Base-by-base conservation (phyloP, 2,113 vertebrate species). In the Spermophilus dauricus region DNA sequence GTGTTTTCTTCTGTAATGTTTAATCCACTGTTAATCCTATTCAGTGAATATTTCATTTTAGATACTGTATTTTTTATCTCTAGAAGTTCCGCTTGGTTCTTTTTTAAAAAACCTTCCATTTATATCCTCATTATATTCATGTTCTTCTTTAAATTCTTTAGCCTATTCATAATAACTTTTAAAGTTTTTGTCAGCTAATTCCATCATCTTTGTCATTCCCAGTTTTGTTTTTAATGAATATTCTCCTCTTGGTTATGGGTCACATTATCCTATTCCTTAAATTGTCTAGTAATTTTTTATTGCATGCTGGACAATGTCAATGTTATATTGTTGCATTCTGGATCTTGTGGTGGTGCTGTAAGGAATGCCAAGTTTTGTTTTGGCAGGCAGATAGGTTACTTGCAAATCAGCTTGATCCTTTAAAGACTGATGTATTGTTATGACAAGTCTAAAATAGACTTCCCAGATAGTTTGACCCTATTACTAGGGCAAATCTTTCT, bases 131-230 rank as follows among this genome's bases (percentile, higher is more conserved):
- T 65, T 63, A 37, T 78, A 42, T n/a, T 89, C 42, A 76, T 45
- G 8, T 81, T 91, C 89, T 95, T 34, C 58, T 88, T 94, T 78
- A 96, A 86, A 76, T 73, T 53, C 16, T 94, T 92, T 78, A 90
- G 37, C 61, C 78, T 96, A 89, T 83, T 58, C 53, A 73, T 83
- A 82, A 45, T n/a, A 89, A 34, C 53, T 94, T 96, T 67, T 32
- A 86, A 89, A 37, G 42, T 82, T 88, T 51, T 65, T 61, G 20
- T 42, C 61, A 86, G 53, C 32, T 82, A 81, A 92, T 96, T 89
- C 24, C 24, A 63, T 87, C 65, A 86, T 89, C 34, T 85, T 28
- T 81, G n/a, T 84, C 26, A 58, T 84, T 91, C 84, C 67, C 26
- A 84, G 18, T 61, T 93, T 91, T 69, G n/a, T 85, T 84, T 84